Conservation (phyloP, 2,113 vertebrate species). For the cat (Felis catus) region F.catus_Fca126_mat1.0 CM031414.1:138703001-138703500, state of each 20-base stretch:
- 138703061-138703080: accelerated
- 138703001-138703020: too few species aligned
- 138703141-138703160: neutral
- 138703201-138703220: too few species aligned
- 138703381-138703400: neutral
- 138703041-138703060: too few species aligned
- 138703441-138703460: neutral
- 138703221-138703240: neutral
- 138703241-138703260: accelerated
- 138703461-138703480: neutral
- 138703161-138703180: neutral
- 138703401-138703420: neutral
- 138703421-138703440: neutral
- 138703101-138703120: accelerated
- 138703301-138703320: neutral
- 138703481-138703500: neutral
- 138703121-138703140: neutral
- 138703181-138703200: too few species aligned
- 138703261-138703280: neutral
- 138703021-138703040: too few species aligned
- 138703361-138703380: too few species aligned
- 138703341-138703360: neutral
- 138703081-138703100: neutral
- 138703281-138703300: accelerated
- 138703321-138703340: neutral